Evolutionary conservation across 2,888 invertebrate species (phyloP).

Genomic region (Monopis laevigella): DNA sequence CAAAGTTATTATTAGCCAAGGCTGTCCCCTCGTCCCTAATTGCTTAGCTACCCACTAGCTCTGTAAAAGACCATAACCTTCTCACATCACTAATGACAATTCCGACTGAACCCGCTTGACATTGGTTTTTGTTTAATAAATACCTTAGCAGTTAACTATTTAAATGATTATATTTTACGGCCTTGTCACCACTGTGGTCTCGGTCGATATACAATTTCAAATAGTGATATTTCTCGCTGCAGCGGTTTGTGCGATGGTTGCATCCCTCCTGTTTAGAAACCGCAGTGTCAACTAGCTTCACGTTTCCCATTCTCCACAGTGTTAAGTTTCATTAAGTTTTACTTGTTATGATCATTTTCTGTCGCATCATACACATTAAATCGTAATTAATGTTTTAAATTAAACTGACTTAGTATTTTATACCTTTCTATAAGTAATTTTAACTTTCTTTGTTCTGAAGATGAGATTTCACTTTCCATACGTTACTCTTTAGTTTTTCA

Average conservation of each 20-base stretch:
- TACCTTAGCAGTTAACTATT: constrained; percentile 7
- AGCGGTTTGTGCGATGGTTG: constrained; percentile 7
- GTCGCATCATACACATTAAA: too few relatives aligned
- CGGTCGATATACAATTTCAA: constrained; percentile 5
- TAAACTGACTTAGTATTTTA: too few relatives aligned
- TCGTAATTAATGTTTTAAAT: too few relatives aligned
- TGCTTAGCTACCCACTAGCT: constrained; percentile 6
- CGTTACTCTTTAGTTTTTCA: too few relatives aligned
- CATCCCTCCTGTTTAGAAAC: constrained; percentile 6
- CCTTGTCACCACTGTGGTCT: constrained; percentile 6
- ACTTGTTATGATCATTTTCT: too few relatives aligned
- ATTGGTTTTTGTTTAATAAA: constrained; percentile 11
- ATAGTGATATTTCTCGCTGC: constrained; percentile 4
- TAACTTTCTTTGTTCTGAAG: too few relatives aligned
- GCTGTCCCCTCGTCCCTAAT: constrained; percentile 5
- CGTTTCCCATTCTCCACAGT: too few relatives aligned
- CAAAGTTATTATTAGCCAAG: neutral
- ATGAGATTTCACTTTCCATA: too few relatives aligned
- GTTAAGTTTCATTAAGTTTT: too few relatives aligned
- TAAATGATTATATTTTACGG: neutral
- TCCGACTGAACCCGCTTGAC: constrained; percentile 7
- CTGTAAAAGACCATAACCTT: constrained; percentile 10
- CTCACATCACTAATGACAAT: constrained; percentile 9
- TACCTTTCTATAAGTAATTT: too few relatives aligned
- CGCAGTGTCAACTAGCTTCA: constrained; percentile 13